Evolutionary conservation across 2,888 invertebrate species (phyloP), one percentile per base, ranked within the genome.

Genomic region (Erebia aethiops): DNA sequence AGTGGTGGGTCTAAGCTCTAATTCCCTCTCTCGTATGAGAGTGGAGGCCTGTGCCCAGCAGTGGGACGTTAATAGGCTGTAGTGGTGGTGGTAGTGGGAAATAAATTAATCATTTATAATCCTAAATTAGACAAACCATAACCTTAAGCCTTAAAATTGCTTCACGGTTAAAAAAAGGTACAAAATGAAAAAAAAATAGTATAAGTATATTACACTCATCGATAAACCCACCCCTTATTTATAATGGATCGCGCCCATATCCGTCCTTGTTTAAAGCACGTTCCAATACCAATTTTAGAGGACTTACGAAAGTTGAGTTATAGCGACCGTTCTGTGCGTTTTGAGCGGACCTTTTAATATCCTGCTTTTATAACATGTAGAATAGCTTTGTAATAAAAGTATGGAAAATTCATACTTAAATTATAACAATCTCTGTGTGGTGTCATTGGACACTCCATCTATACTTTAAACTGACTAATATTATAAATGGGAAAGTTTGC

Each of bases 241-340:
- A 68, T 68, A 61, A 43, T 43, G 49, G 64, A 56, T 56, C n/a
- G 51, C 13, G 35, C 58, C 43, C 61, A 57, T 61, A 73, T 68
- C 65, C 68, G 56, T 56, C 67, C 67, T 60, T 70, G 68, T 70
- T 73, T 70, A 70, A 70, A 73, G 67, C 67, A 61, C 56, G 67
- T 65, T 56, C 67, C 56, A 70, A 73, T 73, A 67, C 67, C 72
- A 68, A 73, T 68, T 73, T 67, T 64, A 41, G 41, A 56, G 51
- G 58, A 64, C 51, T 67, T 61, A 67, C 65, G 70, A 61, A 57
- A 62, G 61, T 64, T 16, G 56, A 65, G 65, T 65, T 65, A 65
- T 18, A 16, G 43, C 52, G 41, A 43, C 65, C 43, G 61, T 16
- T 46, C 35, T 43, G 56, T 43, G n/a, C 43, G 61, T 16, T 46